Evolutionary conservation across 1,140 invertebrate species (phyloP), one percentile per base, ranked within the genome.

Genomic region (Epicauta chinensis): DNA sequence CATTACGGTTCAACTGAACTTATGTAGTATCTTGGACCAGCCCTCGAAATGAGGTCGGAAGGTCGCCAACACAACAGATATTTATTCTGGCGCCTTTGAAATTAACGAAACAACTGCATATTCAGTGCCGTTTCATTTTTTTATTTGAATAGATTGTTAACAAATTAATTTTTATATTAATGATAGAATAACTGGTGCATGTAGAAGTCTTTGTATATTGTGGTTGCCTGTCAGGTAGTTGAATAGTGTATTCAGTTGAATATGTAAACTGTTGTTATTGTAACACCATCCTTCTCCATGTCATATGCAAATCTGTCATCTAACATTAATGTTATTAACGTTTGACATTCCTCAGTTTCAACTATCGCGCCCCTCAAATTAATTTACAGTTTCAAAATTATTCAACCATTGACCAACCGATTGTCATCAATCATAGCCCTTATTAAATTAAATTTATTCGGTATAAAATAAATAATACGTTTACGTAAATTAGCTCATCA

Each of bases 1-100:
- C 51, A 53, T 53, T 53, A 53, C 44, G 43, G 51, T 40, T 37
- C 51, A 42, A 37, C 43, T 53, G 46, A 53, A 53, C 35, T 53
- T 53, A 53, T 53, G 51, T 53, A 40, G 37, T 37, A 37, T 43
- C 40, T 32, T 51, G 34, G 46, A 38, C 45, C 37, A 53, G 39
- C 42, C 36, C 42, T 46, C 31, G 51, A 35, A 37, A 46, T 53
- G 51, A 47, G 51, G 51, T 53, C 43, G 40, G 35, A 45, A 53
- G 42, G 36, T 53, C 51, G 39, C 29, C 35, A 29, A 40, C 23
- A 23, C 23, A 23, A 23, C 2, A 23, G 4, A 23, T 7, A 23
- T 23, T 23, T 23, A 23, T 23, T 23, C 23, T 23, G 23, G 1
- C 23, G 23, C 23, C 23, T 23, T 23, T 23, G 23, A 23, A 23